A percentile compares a stretch with the other conserved stretches of the same genome.
These are phyloP conservation scores for Xestia rhomboidea DNA, from an alignment of 2,888 invertebrate genomes.

Conservation along the genomic window DNA sequence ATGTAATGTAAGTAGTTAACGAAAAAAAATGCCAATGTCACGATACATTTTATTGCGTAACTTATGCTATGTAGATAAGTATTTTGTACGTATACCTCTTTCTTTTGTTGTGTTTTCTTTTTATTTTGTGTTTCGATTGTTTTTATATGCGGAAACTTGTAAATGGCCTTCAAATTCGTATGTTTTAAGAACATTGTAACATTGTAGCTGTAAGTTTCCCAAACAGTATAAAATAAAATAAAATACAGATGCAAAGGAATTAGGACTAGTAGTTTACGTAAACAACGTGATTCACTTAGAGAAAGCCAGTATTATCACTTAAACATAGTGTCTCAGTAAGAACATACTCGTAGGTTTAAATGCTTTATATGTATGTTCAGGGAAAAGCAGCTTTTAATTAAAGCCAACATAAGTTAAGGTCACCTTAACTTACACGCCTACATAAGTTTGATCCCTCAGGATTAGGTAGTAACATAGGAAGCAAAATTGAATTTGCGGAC, in stretches of 20 bases:
- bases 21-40: not conserved
- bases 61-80: no score
- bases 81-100: no score
- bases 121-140: no score
- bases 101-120: no score
- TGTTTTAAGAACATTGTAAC: no score
- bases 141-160: no score
- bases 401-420: slow-evolving; percentile 32
- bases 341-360: not conserved
- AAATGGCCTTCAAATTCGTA: no score
- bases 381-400: slow-evolving; percentile 52
- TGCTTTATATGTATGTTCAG: slow-evolving; percentile 5
- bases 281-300: not conserved
- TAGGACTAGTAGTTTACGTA: not conserved
- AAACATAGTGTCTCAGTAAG: not conserved
- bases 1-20: not conserved
- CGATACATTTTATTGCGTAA: no score
- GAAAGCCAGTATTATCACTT: slow-evolving; percentile 8
- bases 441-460: slow-evolving; percentile 43
- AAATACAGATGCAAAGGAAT: not conserved
- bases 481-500: slow-evolving; percentile 36
- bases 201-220: no score
- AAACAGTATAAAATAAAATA: no score
- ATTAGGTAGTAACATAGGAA: slow-evolving; percentile 7
- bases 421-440: slow-evolving; percentile 23